A percentile compares a stretch with the other conserved stretches of the same genome.
phyloP scores from a whole-genome alignment of 2,888 invertebrate species.

The Nomada flava region DNA sequence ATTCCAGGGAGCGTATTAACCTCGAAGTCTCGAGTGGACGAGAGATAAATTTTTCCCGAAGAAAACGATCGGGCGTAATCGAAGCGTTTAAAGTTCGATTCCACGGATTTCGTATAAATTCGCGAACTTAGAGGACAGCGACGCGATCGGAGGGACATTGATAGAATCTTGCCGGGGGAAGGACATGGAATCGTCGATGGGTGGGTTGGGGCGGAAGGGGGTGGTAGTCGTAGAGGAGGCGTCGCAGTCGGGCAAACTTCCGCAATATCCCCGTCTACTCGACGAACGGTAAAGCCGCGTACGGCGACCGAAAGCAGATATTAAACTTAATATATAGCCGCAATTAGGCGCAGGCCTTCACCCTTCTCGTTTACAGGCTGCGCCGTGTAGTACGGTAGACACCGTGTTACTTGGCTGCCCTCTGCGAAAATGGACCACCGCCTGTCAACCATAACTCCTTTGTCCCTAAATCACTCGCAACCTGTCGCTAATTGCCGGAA shows the following conservation, averaged over 20 bases:
- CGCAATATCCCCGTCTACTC: constrained; percentile 75
- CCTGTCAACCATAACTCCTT: constrained; percentile 67
- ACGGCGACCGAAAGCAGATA: constrained; percentile 77
- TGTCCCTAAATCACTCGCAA: constrained; percentile 61
- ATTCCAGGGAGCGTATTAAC: constrained; percentile 7
- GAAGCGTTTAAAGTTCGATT: constrained; percentile 44
- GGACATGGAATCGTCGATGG: not conserved
- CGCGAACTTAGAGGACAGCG: constrained; percentile 15
- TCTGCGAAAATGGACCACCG: constrained; percentile 55
- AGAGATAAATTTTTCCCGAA: constrained; percentile 10
- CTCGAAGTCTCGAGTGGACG: not conserved
- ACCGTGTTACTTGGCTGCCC: constrained; percentile 48
- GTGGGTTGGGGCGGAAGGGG: not conserved
- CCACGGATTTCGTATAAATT: constrained; percentile 50
- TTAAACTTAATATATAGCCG: constrained; percentile 83
- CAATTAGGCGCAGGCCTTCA: constrained; percentile 81
- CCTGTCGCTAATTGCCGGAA: constrained; percentile 63
- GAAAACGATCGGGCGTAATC: constrained; percentile 17
- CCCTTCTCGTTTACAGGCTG: constrained; percentile 58
- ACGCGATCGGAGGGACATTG: constrained; percentile 31
- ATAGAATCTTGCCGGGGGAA: constrained; percentile 52
- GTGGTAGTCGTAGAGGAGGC: constrained; percentile 21
- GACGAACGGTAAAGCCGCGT: constrained; percentile 60
- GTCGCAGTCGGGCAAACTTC: constrained; percentile 75
- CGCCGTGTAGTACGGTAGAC: constrained; percentile 19